Percentiles rank a stretch among this genome's conserved stretches.
Conservation (phyloP, 2,888 invertebrate genomes). For the Lithophane semibrunnea region DNA sequence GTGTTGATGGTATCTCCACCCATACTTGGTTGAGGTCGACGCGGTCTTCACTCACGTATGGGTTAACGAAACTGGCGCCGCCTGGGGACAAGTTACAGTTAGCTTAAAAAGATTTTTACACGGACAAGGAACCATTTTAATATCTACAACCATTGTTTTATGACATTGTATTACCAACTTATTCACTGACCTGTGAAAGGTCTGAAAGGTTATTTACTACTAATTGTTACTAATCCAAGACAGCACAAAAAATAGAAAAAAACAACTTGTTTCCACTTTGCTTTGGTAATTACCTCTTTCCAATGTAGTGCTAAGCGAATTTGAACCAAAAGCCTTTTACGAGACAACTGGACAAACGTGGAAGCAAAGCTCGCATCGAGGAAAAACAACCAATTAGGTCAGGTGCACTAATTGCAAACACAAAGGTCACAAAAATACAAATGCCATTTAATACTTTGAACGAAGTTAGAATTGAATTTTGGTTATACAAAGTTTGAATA, state of each 20-base stretch:
- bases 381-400: slow-evolving; percentile 4
- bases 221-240: neutral
- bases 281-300: slow-evolving; percentile 4
- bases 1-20: slow-evolving; percentile 93
- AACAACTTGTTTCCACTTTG: neutral
- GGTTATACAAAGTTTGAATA: neutral
- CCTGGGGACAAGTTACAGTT: slow-evolving; percentile 74
- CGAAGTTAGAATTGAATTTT: neutral
- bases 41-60: slow-evolving; percentile 82
- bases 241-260: neutral
- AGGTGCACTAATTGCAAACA: slow-evolving; percentile 13
- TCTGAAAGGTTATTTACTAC: neutral
- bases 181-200: neutral
- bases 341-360: neutral
- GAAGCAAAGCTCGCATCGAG: slow-evolving; percentile 10
- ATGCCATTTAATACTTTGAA: neutral
- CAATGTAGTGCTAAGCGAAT: neutral
- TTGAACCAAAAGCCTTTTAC: slow-evolving; percentile 2
- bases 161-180: too few relatives aligned
- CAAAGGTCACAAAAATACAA: neutral
- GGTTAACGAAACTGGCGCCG: slow-evolving; percentile 83
- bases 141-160: too few relatives aligned
- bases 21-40: slow-evolving; percentile 87
- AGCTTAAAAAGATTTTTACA: too few relatives aligned
- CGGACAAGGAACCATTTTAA: too few relatives aligned